These are phyloP conservation scores for Cardiocondyla obscurior DNA, from an alignment of 1,140 invertebrate genomes.

Conservation along the genomic window DNA sequence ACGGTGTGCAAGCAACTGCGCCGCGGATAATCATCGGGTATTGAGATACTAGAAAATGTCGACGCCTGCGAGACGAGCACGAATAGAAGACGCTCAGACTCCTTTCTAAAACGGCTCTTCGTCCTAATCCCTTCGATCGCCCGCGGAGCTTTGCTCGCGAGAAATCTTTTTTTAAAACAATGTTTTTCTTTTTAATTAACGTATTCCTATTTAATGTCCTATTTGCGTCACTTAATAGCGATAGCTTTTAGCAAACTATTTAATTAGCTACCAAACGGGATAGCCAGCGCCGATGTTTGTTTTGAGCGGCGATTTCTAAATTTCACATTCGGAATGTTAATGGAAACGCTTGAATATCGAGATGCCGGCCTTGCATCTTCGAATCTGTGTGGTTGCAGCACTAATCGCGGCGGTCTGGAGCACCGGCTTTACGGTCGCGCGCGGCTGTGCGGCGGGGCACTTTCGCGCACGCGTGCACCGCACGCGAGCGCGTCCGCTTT, in stretches of 20 bases:
- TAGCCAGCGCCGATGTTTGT: not conserved
- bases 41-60: constrained; percentile 5
- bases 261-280: not conserved
- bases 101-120: not conserved
- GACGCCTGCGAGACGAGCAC: not conserved
- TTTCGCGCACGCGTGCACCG: constrained; percentile 47
- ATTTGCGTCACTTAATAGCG: not conserved
- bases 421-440: constrained; percentile 26
- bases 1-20: constrained; percentile 31
- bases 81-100: not conserved
- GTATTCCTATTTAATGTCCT: not conserved
- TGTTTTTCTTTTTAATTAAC: not conserved
- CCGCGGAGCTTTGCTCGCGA: not conserved
- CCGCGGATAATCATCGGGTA: not conserved
- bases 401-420: constrained; percentile 39
- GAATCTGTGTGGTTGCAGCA: constrained; percentile 35
- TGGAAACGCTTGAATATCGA: not conserved
- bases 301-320: constrained; percentile 3
- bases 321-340: not conserved
- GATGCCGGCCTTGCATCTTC: constrained; percentile 10
- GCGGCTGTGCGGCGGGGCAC: constrained; percentile 2
- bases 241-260: not conserved
- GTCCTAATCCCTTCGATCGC: not conserved
- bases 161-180: not conserved
- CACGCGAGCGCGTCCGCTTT: constrained; percentile 60